A percentile compares a stretch with the other conserved stretches of the same genome.
phyloP scores from a whole-genome alignment of 2,797 vertebrate species.

The Morelia viridis region DNA sequence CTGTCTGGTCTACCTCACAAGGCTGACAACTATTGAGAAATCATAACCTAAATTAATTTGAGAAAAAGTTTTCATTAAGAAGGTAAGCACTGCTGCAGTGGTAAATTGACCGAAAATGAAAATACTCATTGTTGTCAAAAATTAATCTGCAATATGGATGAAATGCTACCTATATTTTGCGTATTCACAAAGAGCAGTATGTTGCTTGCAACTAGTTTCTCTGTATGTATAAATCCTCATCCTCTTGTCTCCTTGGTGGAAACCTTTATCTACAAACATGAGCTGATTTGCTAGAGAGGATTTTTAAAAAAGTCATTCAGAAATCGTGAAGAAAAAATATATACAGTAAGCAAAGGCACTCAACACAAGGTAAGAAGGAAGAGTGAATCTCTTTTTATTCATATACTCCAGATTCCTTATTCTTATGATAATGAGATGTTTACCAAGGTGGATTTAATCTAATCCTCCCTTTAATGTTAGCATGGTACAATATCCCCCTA shows the following conservation, averaged over 20 bases:
- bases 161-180: background rate
- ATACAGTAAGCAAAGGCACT: background rate
- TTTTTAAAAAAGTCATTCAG: slow-evolving; percentile 27
- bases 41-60: background rate
- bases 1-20: background rate
- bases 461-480: slow-evolving; percentile 57
- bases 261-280: slow-evolving; percentile 25
- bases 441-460: slow-evolving; percentile 46
- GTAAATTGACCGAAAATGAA: background rate
- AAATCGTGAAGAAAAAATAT: slow-evolving; percentile 29
- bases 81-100: background rate
- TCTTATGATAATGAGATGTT: slow-evolving; percentile 28
- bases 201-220: slow-evolving; percentile 20
- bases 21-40: background rate
- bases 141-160: slow-evolving; percentile 10
- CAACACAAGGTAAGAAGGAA: slow-evolving; percentile 24
- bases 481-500: slow-evolving; percentile 26
- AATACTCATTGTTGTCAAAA: background rate
- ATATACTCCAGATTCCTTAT: background rate
- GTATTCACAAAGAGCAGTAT: slow-evolving; percentile 26
- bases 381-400: slow-evolving; percentile 17
- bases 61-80: background rate
- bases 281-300: slow-evolving; percentile 17
- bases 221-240: slow-evolving; percentile 23
- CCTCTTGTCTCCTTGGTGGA: slow-evolving; percentile 14